Evolutionary conservation across 2,113 vertebrate genomes (phyloP).

Genomic region (Climacteris rufus): DNA sequence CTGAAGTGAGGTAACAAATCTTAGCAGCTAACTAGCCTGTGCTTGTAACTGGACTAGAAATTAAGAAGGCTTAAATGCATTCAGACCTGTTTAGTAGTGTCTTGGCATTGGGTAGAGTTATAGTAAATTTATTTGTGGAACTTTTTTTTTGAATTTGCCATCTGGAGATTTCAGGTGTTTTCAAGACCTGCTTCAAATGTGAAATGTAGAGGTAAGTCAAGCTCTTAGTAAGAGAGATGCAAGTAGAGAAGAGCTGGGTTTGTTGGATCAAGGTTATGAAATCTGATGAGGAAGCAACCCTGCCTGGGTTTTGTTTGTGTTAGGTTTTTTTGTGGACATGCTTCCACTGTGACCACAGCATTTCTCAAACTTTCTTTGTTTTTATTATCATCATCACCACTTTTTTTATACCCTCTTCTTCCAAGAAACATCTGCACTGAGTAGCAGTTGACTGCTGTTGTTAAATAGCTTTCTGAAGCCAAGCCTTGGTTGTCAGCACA

Average conservation of each 20-base stretch:
- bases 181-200: background rate
- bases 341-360: background rate
- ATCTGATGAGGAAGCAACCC: background rate
- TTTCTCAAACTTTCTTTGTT: background rate
- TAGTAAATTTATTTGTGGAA: too few species aligned
- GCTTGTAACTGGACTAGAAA: background rate
- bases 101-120: background rate
- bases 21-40: background rate
- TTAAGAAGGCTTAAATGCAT: background rate
- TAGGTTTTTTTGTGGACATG: background rate
- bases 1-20: background rate
- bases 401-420: background rate
- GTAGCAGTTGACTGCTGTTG: background rate
- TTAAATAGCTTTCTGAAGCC: background rate
- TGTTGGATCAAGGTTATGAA: background rate
- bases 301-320: background rate
- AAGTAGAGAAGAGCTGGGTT: background rate
- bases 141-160: too few species aligned
- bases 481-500: background rate
- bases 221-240: background rate
- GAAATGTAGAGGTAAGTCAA: background rate
- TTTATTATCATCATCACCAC: background rate
- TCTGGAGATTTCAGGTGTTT: background rate
- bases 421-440: background rate
- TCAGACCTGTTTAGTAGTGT: background rate